phyloP scores from a whole-genome alignment of 2,888 invertebrate genomes.

The Acrobasis suavella region DNA sequence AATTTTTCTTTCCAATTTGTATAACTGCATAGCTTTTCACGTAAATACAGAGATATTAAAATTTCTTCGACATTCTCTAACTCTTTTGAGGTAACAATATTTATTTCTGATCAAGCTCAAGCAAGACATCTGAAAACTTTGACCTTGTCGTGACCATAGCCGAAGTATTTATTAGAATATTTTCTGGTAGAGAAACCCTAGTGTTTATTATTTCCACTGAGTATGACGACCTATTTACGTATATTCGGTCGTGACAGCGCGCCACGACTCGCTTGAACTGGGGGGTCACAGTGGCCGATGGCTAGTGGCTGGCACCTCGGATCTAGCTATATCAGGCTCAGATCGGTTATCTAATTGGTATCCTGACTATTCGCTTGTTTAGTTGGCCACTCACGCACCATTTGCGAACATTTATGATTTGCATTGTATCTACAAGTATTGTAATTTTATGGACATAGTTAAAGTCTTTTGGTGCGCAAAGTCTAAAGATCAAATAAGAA shows the following conservation, averaged over 20 bases:
- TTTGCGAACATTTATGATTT: too few relatives aligned
- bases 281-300: conserved; percentile 11
- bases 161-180: conserved; percentile 18
- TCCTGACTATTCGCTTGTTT: too few relatives aligned
- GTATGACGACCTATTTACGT: conserved; percentile 21
- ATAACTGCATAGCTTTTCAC: too few relatives aligned
- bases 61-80: too few relatives aligned
- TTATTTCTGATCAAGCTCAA: conserved; percentile 2
- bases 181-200: conserved; percentile 13
- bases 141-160: conserved; percentile 5
- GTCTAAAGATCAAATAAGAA: too few relatives aligned
- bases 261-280: conserved; percentile 14
- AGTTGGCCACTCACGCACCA: too few relatives aligned
- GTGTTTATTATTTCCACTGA: conserved; percentile 21
- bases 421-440: too few relatives aligned
- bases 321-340: neutral
- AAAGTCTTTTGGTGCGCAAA: neutral
- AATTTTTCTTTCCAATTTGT: too few relatives aligned
- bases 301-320: conserved; percentile 5
- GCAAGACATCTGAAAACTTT: conserved; percentile 9
- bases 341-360: neutral
- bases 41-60: too few relatives aligned
- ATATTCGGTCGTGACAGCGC: conserved; percentile 15
- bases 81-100: neutral
- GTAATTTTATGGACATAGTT: neutral